Conservation (phyloP, 2,113 vertebrate species). For the Rana temporaria region DNA sequence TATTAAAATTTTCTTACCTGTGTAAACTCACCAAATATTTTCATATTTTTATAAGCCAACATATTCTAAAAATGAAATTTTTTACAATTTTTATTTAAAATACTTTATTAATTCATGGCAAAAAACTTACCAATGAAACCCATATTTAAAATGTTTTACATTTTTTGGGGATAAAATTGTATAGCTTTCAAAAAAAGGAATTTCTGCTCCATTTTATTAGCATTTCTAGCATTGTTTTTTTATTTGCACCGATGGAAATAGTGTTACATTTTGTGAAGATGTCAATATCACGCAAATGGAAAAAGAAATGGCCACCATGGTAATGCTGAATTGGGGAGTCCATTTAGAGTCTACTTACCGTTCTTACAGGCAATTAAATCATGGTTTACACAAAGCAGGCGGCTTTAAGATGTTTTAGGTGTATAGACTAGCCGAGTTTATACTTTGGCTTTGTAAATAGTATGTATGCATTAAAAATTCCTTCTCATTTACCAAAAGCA, state of each 20-base stretch:
- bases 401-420: background rate
- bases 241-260: background rate
- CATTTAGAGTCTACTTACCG: background rate
- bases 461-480: constrained; percentile 49
- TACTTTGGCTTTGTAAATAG: constrained; percentile 28
- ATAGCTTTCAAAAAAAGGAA: no score
- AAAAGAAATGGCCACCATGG: background rate
- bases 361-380: constrained; percentile 8
- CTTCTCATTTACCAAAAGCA: constrained; percentile 70
- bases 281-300: no score
- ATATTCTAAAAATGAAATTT: no score
- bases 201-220: background rate
- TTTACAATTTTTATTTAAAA: no score
- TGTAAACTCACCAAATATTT: no score
- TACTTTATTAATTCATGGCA: no score
- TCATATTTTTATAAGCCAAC: no score
- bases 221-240: background rate
- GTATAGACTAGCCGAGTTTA: background rate
- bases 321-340: background rate
- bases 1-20: no score
- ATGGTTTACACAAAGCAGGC: constrained; percentile 11
- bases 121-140: no score
- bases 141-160: no score
- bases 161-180: no score
- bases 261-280: no score